phyloP scores from a whole-genome alignment of 2,797 vertebrate species.

The Chanos chanos region DNA sequence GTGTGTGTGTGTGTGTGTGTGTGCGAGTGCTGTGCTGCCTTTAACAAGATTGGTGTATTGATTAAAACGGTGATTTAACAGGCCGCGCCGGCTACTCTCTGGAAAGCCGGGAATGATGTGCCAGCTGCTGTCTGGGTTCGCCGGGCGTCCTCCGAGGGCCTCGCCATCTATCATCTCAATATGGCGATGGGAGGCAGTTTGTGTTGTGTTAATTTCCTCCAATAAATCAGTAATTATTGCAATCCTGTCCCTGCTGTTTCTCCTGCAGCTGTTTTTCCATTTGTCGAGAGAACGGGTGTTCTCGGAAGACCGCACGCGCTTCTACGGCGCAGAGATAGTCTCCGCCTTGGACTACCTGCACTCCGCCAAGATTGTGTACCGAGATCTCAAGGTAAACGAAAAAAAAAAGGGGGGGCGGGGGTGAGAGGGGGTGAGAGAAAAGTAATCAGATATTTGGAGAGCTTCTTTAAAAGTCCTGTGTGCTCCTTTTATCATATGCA shows the following conservation, averaged over 20 bases:
- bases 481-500: constrained; percentile 28
- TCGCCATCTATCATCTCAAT: constrained; percentile 98
- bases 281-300: constrained; percentile 99
- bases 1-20: no score
- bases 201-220: constrained; percentile 99
- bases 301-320: constrained; percentile 97
- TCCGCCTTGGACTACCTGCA: constrained; percentile 97
- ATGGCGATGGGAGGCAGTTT: constrained; percentile 99
- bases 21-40: constrained; percentile 79
- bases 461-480: constrained; percentile 39
- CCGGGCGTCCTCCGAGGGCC: constrained; percentile 84
- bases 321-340: constrained; percentile 97
- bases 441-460: constrained; percentile 52
- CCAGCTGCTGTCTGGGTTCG: constrained; percentile 96
- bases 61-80: constrained; percentile 98
- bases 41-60: constrained; percentile 97
- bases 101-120: constrained; percentile 80
- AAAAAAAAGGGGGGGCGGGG: constrained; percentile 21
- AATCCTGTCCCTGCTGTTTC: constrained; percentile 97
- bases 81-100: constrained; percentile 71
- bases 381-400: constrained; percentile 96
- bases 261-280: constrained; percentile 99
- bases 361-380: constrained; percentile 97
- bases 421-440: constrained; percentile 4
- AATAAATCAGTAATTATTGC: constrained; percentile 99